Conservation (phyloP, 2,797 vertebrate genomes). For the Gastrophryne carolinensis region DNA sequence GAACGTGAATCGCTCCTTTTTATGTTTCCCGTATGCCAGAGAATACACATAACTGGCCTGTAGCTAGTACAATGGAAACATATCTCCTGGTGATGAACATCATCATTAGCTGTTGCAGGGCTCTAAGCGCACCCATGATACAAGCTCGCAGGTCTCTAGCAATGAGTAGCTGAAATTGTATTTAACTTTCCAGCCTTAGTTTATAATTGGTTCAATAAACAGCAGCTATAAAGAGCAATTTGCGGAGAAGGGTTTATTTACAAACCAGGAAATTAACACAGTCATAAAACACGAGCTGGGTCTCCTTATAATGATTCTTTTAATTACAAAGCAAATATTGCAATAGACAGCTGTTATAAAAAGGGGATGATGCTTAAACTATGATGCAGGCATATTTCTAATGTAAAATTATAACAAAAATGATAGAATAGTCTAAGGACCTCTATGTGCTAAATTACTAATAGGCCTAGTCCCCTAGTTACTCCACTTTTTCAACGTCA, state of each 20-base stretch:
- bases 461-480: too few species aligned
- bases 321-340: slow-evolving; percentile 52
- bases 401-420: too few species aligned
- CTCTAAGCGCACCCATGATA: neutral
- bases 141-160: neutral
- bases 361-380: slow-evolving; percentile 19
- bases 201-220: slow-evolving; percentile 59
- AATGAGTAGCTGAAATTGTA: slow-evolving; percentile 28
- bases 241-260: slow-evolving; percentile 56
- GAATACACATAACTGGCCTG: slow-evolving; percentile 7
- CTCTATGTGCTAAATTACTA: too few species aligned
- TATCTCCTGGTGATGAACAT: slow-evolving; percentile 13
- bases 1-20: slow-evolving; percentile 16
- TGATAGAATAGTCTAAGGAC: too few species aligned
- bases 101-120: neutral
- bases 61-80: slow-evolving; percentile 5
- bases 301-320: slow-evolving; percentile 31
- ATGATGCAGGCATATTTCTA: too few species aligned
- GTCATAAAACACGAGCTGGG: slow-evolving; percentile 37
- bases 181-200: slow-evolving; percentile 48
- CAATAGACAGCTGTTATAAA: slow-evolving; percentile 39
- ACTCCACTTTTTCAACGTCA: too few species aligned
- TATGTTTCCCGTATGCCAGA: neutral
- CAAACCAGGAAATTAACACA: slow-evolving; percentile 61
- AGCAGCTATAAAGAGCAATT: slow-evolving; percentile 61